Evolutionary conservation across 2,888 invertebrate genomes (phyloP).

Genomic region (Eupeodes latifasciatus): DNA sequence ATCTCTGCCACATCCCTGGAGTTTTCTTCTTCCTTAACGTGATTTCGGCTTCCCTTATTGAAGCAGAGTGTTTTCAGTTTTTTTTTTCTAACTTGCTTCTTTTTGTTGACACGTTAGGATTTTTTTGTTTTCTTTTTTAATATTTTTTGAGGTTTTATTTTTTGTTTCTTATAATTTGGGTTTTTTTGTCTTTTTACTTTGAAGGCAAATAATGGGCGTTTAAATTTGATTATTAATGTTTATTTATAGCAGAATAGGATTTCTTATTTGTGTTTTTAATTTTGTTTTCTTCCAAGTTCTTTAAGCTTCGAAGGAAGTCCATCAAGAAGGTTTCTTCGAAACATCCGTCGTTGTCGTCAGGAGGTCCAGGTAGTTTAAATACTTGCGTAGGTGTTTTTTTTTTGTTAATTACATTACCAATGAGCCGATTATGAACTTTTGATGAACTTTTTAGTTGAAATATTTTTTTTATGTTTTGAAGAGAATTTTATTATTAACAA

Average conservation of each 20-base stretch:
- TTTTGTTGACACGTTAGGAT: constrained; percentile 9
- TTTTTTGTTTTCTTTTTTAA: constrained; percentile 24
- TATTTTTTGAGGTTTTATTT: background rate
- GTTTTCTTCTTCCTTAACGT: constrained; percentile 21
- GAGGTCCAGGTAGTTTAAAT: background rate
- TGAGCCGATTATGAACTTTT: constrained; percentile 42
- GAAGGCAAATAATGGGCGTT: constrained; percentile 54
- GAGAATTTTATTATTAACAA: background rate
- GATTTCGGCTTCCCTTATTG: constrained; percentile 65
- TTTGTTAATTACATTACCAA: constrained; percentile 16
- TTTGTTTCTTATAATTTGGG: background rate
- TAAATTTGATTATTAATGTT: constrained; percentile 72
- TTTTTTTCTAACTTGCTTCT: constrained; percentile 11
- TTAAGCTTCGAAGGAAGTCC: constrained; percentile 7
- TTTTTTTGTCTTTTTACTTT: constrained; percentile 43
- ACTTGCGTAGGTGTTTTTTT: background rate
- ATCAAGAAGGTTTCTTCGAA: constrained; percentile 10
- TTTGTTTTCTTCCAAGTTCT: background rate
- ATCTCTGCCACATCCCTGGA: constrained; percentile 2
- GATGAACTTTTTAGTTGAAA: constrained; percentile 11
- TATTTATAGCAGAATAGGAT: constrained; percentile 40
- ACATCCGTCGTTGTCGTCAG: background rate
- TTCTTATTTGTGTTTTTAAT: constrained; percentile 27
- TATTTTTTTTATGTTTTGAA: constrained; percentile 3
- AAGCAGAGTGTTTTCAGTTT: constrained; percentile 48